Conservation (phyloP, 2,113 vertebrate genomes). For the Scolopax mira region DNA sequence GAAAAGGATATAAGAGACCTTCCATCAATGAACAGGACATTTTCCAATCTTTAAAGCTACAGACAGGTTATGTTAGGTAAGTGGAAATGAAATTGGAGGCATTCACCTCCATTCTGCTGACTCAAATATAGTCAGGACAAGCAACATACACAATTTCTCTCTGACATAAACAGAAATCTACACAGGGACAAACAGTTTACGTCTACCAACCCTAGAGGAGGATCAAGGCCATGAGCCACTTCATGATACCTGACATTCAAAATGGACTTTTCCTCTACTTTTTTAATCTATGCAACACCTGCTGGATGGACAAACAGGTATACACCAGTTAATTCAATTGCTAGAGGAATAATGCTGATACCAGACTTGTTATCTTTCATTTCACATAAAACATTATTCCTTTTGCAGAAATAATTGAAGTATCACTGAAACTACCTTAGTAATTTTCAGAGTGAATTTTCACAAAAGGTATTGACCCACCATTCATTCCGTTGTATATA, state of each 20-base stretch:
- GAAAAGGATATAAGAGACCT: neutral
- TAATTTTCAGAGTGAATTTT: neutral
- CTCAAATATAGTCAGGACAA: neutral
- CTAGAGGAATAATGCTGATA: neutral
- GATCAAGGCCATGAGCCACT: neutral
- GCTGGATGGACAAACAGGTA: neutral
- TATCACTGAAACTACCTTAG: neutral
- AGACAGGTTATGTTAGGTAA: neutral
- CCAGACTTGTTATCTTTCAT: neutral
- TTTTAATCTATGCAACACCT: neutral
- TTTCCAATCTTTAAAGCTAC: neutral
- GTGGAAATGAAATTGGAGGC: neutral
- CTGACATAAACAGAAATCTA: neutral
- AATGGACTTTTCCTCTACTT: neutral
- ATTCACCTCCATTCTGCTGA: neutral
- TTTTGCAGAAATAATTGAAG: neutral
- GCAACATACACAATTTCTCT: neutral
- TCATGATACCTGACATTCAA: neutral
- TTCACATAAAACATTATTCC: neutral
- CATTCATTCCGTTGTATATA: conserved; percentile 68
- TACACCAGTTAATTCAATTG: neutral
- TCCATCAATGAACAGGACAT: neutral
- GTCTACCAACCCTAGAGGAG: neutral
- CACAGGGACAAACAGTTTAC: neutral
- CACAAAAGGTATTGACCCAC: conserved; percentile 6